Conservation (phyloP, 2,113 vertebrate species). For the Anhinga anhinga region DNA sequence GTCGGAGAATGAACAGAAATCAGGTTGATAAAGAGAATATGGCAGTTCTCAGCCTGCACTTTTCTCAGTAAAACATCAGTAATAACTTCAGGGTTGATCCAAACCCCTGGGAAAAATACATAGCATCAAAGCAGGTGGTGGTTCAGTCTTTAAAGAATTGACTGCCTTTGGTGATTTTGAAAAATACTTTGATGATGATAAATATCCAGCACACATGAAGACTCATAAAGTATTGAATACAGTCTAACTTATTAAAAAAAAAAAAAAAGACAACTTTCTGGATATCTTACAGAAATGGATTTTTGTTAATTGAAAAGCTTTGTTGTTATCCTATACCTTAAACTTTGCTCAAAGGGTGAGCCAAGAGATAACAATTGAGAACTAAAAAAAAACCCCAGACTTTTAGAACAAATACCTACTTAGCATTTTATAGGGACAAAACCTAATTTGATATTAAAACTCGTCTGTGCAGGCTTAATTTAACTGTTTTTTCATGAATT, state of each 20-base stretch:
- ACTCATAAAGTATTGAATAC: background rate
- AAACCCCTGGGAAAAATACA: background rate
- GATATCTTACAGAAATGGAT: background rate
- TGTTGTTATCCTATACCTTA: background rate
- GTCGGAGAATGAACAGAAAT: background rate
- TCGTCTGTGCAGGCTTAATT: background rate
- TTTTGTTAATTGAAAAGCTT: background rate
- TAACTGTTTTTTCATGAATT: background rate
- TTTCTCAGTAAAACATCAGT: background rate
- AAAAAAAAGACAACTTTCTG: background rate
- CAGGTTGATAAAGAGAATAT: background rate
- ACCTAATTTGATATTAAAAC: background rate
- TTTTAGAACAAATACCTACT: background rate
- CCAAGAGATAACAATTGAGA: background rate
- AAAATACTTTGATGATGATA: background rate
- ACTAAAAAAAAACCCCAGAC: background rate
- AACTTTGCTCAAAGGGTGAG: background rate
- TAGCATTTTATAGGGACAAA: background rate
- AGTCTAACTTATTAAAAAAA: background rate
- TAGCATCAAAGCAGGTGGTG: background rate
- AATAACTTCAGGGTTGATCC: slow-evolving; percentile 21
- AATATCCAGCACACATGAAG: background rate
- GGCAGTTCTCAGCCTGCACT: slow-evolving; percentile 5
- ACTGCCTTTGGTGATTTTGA: background rate
- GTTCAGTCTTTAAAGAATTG: background rate